These are phyloP conservation scores for Zaprionus ornatus DNA, from an alignment of 1,140 invertebrate genomes.

Conservation along the genomic window DNA sequence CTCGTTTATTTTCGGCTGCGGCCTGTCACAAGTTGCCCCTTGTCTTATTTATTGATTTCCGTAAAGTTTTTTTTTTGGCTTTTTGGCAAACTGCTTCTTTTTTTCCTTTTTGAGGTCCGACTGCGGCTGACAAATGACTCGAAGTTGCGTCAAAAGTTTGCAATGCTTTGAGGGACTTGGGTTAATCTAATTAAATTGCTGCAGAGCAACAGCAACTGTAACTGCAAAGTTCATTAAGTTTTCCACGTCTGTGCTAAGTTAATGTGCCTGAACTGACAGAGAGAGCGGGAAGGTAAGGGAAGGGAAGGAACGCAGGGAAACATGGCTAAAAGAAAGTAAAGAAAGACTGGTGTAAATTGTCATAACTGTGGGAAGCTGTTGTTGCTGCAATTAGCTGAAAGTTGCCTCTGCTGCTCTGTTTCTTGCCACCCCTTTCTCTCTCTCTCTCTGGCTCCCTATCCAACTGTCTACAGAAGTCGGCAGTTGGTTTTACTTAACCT, in stretches of 20 bases:
- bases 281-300: conserved; percentile 15
- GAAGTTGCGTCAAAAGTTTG: conserved; percentile 56
- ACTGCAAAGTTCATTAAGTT: conserved; percentile 61
- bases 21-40: conserved; percentile 20
- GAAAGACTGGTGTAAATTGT: conserved; percentile 47
- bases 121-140: conserved; percentile 63
- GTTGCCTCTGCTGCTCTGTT: not conserved
- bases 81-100: conserved; percentile 35
- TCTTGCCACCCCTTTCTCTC: not conserved
- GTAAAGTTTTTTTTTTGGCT: conserved; percentile 23
- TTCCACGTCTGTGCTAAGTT: conserved; percentile 50
- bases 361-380: conserved; percentile 54
- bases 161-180: conserved; percentile 40
- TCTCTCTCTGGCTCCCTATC: not conserved
- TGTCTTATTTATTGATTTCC: conserved; percentile 67
- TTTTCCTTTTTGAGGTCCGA: conserved; percentile 32
- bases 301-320: not conserved
- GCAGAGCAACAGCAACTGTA: conserved; percentile 19
- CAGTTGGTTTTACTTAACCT: conserved; percentile 44
- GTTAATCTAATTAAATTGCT: conserved; percentile 66
- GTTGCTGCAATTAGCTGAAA: conserved; percentile 51
- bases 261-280: conserved; percentile 57
- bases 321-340: not conserved
- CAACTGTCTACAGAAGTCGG: conserved; percentile 23
- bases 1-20: conserved; percentile 13